Evolutionary conservation across 2,113 vertebrate genomes (phyloP).

Genomic region (Oreotrochilus melanogaster): DNA sequence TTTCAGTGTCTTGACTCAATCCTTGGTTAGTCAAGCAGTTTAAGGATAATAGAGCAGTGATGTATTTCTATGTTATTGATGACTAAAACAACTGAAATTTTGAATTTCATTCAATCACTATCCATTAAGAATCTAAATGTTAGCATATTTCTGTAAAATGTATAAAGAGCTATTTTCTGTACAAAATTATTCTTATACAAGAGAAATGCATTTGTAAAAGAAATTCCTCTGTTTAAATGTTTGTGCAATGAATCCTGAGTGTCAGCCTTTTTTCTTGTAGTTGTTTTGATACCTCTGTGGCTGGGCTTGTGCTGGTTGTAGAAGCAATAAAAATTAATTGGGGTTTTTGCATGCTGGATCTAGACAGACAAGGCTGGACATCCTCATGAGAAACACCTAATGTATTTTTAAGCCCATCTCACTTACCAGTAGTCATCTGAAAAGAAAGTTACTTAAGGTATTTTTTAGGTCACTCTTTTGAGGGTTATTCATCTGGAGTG

Average conservation of each 20-base stretch:
- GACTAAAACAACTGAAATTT: not conserved
- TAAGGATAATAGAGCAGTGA: not conserved
- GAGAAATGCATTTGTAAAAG: conserved; percentile 74
- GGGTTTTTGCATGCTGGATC: not conserved
- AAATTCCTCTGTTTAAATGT: conserved; percentile 74
- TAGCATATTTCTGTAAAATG: conserved; percentile 61
- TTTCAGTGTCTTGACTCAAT: not conserved
- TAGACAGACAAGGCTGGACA: not conserved
- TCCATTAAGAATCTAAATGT: conserved; percentile 26
- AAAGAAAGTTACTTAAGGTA: not conserved
- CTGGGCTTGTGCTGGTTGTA: conserved; percentile 17
- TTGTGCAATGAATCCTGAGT: conserved; percentile 72
- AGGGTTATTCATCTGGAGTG: not conserved
- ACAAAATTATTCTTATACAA: conserved; percentile 81
- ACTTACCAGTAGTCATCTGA: not conserved
- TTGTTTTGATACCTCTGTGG: conserved; percentile 64
- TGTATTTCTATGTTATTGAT: not conserved
- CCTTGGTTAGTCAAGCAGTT: not conserved
- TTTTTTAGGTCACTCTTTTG: not conserved
- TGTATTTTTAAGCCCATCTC: not conserved
- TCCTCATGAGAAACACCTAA: not conserved
- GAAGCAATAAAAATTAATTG: conserved; percentile 48
- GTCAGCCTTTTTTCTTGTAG: conserved; percentile 60
- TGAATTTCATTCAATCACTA: not conserved
- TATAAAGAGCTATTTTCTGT: conserved; percentile 80